Evolutionary conservation across 2,797 vertebrate species (phyloP), one percentile per base, ranked within the genome.

Genomic region (Tapirus indicus): DNA sequence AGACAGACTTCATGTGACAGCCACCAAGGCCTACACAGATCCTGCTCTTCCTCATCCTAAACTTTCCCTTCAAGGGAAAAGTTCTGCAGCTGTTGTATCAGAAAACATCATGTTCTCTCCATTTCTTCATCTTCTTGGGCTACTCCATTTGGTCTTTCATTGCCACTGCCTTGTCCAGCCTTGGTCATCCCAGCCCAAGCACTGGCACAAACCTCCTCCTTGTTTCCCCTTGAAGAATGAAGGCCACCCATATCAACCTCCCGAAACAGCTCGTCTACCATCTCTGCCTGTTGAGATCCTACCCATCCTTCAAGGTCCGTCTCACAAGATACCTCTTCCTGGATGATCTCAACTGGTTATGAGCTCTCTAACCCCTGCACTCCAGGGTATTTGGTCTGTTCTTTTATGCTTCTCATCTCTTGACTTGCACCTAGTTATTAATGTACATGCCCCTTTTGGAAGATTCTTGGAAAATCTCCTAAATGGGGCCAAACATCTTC

Each of bases 391-490:
- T 87, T 54, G 41, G 35, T 27, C 52, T 83, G 12, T 41, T 80
- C 52, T 95, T 90, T 74, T 25, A n/a, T 47, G 29, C 47, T 38
- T 64, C 41, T 84, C 14, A 72, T 66, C 17, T 84, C 68, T 88
- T 91, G 71, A 69, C 52, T 78, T 88, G n/a, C 10, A 35, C 52
- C 80, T 77, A 79, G 11, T 85, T 91, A 72, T 79, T 62, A 72
- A 82, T 21, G 16, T 79, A 6, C 16, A 10, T 82, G 21, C 5
- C 18, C 29, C 79, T 83, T 72, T 80, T 52, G 54, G 74, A 56
- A 93, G 64, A 13, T 16, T 86, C 49, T 74, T 78, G 49, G 80
- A 87, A 68, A 95, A 94, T 72, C 20, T 38, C 71, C 54, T 83
- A 32, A 90, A 14, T 8, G 64, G 66, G 41, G 41, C 14, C 27